Percentiles rank a stretch among this genome's conserved stretches.
phyloP scores from a whole-genome alignment of 2,888 invertebrate species.

The Drosophila bunnanda region DNA sequence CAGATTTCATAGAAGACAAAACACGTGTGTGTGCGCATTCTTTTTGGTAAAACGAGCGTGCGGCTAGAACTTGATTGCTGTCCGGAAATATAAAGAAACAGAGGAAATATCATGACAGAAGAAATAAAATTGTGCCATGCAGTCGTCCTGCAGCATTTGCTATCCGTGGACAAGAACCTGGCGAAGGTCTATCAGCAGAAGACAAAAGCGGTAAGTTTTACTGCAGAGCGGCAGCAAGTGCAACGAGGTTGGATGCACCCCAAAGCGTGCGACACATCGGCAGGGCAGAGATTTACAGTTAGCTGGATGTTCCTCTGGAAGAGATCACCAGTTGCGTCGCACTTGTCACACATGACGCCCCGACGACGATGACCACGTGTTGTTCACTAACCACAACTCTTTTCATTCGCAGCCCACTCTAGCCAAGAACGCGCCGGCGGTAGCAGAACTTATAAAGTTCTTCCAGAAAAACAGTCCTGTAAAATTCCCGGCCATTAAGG shows the following conservation, averaged over 20 bases:
- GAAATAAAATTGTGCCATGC: constrained; percentile 85
- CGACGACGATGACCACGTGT: constrained; percentile 54
- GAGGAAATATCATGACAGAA: constrained; percentile 84
- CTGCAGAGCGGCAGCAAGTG: constrained; percentile 26
- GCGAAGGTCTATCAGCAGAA: constrained; percentile 90
- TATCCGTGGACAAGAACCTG: constrained; percentile 87
- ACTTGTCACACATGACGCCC: too few relatives aligned
- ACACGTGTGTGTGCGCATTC: constrained; percentile 40
- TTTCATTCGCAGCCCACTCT: constrained; percentile 86
- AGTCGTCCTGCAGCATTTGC: constrained; percentile 88
- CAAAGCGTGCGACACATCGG: constrained; percentile 3
- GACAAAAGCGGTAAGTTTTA: constrained; percentile 89
- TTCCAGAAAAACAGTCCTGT: constrained; percentile 86
- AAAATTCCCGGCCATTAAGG: constrained; percentile 83
- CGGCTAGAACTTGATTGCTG: constrained; percentile 21
- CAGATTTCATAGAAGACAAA: not conserved
- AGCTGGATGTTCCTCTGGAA: not conserved
- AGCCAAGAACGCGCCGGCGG: constrained; percentile 88
- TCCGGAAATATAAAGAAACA: constrained; percentile 21
- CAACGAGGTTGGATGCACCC: constrained; percentile 21
- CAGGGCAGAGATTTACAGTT: not conserved
- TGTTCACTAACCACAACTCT: constrained; percentile 60
- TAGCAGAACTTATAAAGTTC: constrained; percentile 87
- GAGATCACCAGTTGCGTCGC: not conserved
- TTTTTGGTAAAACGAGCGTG: constrained; percentile 31